Evolutionary conservation across 1,140 invertebrate genomes (phyloP).

Genomic region (Aphidius gifuensis): DNA sequence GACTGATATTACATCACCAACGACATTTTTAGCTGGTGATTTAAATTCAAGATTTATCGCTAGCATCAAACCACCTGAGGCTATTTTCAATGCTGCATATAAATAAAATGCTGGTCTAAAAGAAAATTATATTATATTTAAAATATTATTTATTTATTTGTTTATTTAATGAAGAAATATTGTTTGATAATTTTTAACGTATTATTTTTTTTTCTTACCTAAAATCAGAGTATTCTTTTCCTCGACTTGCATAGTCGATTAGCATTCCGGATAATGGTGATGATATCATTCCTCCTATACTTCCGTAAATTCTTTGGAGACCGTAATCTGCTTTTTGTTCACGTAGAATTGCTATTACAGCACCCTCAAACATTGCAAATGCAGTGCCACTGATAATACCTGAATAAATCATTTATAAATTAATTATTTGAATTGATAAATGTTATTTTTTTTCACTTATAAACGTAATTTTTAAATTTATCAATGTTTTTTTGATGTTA

Average conservation of each 20-base stretch:
- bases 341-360: slow-evolving; percentile 73
- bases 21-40: slow-evolving; percentile 68
- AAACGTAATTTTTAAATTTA: not conserved
- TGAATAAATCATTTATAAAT: slow-evolving; percentile 25
- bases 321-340: slow-evolving; percentile 79
- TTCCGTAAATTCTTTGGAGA: slow-evolving; percentile 74
- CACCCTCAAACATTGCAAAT: slow-evolving; percentile 80
- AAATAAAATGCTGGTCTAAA: slow-evolving; percentile 77
- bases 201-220: slow-evolving; percentile 52
- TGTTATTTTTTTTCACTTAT: not conserved
- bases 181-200: not conserved
- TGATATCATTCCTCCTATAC: slow-evolving; percentile 75
- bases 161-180: not conserved
- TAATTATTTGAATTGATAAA: not conserved
- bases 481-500: not conserved
- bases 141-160: not conserved
- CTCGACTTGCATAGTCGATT: slow-evolving; percentile 65
- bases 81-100: slow-evolving; percentile 69
- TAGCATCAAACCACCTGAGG: slow-evolving; percentile 67
- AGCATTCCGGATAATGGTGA: slow-evolving; percentile 73
- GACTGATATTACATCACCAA: slow-evolving; percentile 68
- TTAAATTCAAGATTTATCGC: slow-evolving; percentile 77
- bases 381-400: slow-evolving; percentile 68
- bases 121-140: slow-evolving; percentile 23
- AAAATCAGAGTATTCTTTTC: slow-evolving; percentile 68